These are phyloP conservation scores for Apteryx mantelli DNA, from an alignment of 2,113 vertebrate genomes.

Conservation along the genomic window DNA sequence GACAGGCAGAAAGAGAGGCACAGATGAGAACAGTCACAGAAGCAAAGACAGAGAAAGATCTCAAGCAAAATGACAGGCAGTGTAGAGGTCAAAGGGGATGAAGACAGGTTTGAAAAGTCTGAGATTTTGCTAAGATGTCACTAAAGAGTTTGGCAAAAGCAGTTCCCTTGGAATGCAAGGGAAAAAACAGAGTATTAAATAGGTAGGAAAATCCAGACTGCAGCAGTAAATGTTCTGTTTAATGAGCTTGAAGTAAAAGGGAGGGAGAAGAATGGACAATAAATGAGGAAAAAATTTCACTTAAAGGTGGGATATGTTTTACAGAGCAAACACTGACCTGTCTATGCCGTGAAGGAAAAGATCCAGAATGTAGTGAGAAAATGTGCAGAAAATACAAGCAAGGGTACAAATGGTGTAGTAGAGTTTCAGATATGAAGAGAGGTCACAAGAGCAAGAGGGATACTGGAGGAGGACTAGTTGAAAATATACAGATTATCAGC, in stretches of 20 bases:
- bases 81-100: neutral
- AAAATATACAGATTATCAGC: neutral
- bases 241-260: conserved; percentile 44
- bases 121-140: conserved; percentile 12
- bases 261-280: neutral
- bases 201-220: neutral
- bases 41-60: conserved; percentile 3
- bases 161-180: neutral
- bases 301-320: neutral
- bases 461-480: neutral
- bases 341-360: neutral
- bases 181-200: conserved; percentile 8
- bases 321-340: neutral
- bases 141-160: neutral
- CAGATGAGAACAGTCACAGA: neutral
- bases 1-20: neutral
- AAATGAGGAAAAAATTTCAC: neutral
- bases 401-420: neutral
- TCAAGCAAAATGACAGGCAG: neutral
- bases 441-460: neutral
- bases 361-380: neutral
- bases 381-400: neutral
- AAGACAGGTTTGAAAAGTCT: neutral
- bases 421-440: neutral
- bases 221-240: neutral